These are phyloP conservation scores for Melozone crissalis DNA, from an alignment of 2,113 vertebrate species.

Conservation along the genomic window DNA sequence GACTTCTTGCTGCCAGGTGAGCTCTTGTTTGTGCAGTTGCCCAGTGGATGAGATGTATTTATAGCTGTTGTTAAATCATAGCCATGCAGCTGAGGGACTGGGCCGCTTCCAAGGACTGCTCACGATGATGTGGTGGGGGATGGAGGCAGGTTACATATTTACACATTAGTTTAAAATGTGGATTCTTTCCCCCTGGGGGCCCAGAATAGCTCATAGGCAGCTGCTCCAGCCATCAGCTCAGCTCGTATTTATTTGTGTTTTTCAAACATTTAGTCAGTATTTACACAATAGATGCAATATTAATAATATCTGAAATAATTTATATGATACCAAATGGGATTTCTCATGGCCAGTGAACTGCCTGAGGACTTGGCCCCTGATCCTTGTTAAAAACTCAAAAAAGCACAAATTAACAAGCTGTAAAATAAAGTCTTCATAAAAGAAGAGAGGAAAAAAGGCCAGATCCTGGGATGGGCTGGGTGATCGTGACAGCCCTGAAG, in stretches of 20 bases:
- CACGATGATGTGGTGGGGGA: constrained; percentile 6
- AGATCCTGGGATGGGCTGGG: constrained; percentile 35
- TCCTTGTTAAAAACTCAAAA: constrained; percentile 58
- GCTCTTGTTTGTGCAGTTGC: constrained; percentile 58
- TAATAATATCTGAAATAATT: constrained; percentile 68
- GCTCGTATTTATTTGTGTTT: constrained; percentile 66
- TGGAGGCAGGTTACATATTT: constrained; percentile 70
- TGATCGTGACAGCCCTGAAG: not conserved
- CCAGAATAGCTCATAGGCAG: constrained; percentile 63
- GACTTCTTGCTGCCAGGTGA: constrained; percentile 54
- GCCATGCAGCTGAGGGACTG: constrained; percentile 59
- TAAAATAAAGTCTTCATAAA: constrained; percentile 53
- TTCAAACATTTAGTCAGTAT: constrained; percentile 66
- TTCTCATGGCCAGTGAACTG: constrained; percentile 52
- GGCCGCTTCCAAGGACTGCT: constrained; percentile 56
- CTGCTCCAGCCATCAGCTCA: constrained; percentile 63
- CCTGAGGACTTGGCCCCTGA: constrained; percentile 54
- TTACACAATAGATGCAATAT: constrained; percentile 64
- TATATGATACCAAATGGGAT: constrained; percentile 63
- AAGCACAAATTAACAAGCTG: constrained; percentile 61
- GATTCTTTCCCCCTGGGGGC: constrained; percentile 46
- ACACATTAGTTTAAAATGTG: constrained; percentile 71
- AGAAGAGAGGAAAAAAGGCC: constrained; percentile 23
- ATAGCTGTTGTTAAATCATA: constrained; percentile 60
- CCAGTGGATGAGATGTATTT: constrained; percentile 43